A percentile compares a stretch with the other conserved stretches of the same genome.
Evolutionary conservation across 1,140 invertebrate species (phyloP).

Genomic region (Potamilus streckersoni): DNA sequence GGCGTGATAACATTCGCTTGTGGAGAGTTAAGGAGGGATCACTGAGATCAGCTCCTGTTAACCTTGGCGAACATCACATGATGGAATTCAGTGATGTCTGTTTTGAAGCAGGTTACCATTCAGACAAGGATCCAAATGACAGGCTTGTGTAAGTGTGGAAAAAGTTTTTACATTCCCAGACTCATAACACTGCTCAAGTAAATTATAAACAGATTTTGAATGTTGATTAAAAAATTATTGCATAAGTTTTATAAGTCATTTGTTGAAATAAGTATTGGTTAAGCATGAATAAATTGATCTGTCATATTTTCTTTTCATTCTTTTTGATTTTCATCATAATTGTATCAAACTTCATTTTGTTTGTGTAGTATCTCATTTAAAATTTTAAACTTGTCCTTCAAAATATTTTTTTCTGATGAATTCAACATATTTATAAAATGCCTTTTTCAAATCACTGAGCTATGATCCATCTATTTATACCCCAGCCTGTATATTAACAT

Average conservation of each 20-base stretch:
- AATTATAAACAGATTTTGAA: background rate
- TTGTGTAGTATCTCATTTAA: too few relatives aligned
- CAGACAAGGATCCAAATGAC: slow-evolving; percentile 53
- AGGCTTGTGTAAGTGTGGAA: slow-evolving; percentile 54
- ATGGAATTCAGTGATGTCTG: slow-evolving; percentile 67
- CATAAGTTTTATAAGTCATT: background rate
- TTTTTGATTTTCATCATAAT: background rate
- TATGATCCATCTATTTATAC: too few relatives aligned
- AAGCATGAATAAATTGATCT: background rate
- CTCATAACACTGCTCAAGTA: background rate
- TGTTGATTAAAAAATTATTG: background rate
- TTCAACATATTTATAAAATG: too few relatives aligned
- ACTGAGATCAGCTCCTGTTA: slow-evolving; percentile 64
- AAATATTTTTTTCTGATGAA: too few relatives aligned
- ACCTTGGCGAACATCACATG: slow-evolving; percentile 60
- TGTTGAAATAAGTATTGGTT: background rate
- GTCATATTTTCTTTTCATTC: background rate
- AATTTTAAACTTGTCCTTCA: too few relatives aligned
- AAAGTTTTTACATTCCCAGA: background rate
- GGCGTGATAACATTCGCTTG: slow-evolving; percentile 64
- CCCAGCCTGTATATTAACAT: too few relatives aligned
- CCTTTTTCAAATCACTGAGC: too few relatives aligned
- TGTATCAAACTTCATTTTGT: too few relatives aligned
- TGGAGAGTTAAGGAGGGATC: slow-evolving; percentile 66
- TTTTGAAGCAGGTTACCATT: slow-evolving; percentile 59